A percentile compares a stretch with the other conserved stretches of the same genome.
Evolutionary conservation across 2,797 vertebrate species (phyloP).

Genomic region (Babyrousa celebensis): DNA sequence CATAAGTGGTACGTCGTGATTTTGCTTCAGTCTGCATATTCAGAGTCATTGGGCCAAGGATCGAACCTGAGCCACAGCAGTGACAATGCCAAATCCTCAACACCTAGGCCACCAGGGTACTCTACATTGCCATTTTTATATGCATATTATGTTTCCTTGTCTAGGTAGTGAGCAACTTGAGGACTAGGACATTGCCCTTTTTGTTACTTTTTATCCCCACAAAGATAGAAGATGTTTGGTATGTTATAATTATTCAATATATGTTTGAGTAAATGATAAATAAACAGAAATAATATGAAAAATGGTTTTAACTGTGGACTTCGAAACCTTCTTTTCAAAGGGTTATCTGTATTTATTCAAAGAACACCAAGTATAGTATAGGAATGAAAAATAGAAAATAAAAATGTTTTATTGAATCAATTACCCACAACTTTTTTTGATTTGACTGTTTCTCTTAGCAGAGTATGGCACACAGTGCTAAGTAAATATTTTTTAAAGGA

Average conservation of each 20-base stretch:
- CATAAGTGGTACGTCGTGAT: no score
- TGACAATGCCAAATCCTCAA: no score
- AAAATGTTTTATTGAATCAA: not conserved
- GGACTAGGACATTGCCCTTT: not conserved
- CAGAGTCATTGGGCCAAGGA: no score
- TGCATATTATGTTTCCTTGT: not conserved
- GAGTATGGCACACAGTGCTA: not conserved
- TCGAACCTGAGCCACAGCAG: no score
- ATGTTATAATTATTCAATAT: not conserved
- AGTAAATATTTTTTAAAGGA: not conserved
- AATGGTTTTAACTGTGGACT: not conserved
- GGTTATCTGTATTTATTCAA: not conserved
- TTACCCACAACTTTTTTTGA: not conserved
- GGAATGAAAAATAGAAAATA: not conserved
- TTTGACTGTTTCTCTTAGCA: not conserved
- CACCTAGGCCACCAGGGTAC: no score
- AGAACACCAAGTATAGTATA: not conserved
- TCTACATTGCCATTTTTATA: not conserved
- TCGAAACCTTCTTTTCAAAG: not conserved
- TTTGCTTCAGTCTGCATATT: no score
- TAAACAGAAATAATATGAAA: not conserved
- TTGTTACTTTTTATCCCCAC: not conserved
- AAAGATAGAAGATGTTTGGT: not conserved
- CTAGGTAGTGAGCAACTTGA: not conserved
- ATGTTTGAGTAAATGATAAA: slow-evolving; percentile 1